Conservation (phyloP, 2,888 invertebrate genomes). For the Bellardia pandia region DNA sequence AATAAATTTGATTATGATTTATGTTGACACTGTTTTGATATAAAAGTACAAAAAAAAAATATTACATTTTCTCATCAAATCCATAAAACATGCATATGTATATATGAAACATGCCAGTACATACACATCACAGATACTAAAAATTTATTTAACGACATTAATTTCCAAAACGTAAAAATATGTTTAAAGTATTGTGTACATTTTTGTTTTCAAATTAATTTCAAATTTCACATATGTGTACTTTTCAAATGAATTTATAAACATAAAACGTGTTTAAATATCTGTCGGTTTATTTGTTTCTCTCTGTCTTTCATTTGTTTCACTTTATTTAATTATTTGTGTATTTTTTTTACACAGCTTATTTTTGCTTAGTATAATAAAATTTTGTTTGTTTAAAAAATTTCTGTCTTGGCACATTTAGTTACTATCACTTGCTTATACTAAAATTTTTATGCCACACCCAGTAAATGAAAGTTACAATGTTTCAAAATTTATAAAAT, state of each 20-base stretch:
- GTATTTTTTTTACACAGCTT: neutral
- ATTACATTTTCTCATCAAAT: neutral
- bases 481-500: too few species aligned
- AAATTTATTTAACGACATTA: neutral
- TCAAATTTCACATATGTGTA: neutral
- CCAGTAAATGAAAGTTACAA: neutral
- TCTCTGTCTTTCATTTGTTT: neutral
- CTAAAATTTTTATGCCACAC: neutral
- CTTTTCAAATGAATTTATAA: neutral
- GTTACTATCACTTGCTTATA: neutral
- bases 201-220: neutral
- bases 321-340: constrained; percentile 2
- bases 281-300: neutral
- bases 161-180: neutral
- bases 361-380: neutral
- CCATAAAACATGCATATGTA: neutral
- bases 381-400: neutral
- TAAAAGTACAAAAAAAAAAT: constrained; percentile 24
- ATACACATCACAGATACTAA: neutral
- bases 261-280: neutral
- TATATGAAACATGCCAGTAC: neutral
- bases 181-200: neutral
- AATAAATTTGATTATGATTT: constrained; percentile 68
- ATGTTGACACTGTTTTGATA: constrained; percentile 62
- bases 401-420: neutral